Evolutionary conservation across 1,140 invertebrate species (phyloP).

Genomic region (Metopolophium dirhodum): DNA sequence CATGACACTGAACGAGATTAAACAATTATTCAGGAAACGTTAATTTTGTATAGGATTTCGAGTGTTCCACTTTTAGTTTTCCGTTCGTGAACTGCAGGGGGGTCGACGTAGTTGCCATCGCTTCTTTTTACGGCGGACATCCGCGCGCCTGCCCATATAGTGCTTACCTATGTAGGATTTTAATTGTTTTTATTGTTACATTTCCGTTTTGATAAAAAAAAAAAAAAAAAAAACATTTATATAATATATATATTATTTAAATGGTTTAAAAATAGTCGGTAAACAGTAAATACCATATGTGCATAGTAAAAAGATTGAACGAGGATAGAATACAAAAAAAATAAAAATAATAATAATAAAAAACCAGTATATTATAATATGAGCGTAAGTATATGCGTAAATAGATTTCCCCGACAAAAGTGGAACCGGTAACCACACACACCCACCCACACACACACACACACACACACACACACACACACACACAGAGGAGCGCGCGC

Average conservation of each 20-base stretch:
- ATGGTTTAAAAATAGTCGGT: not conserved
- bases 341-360: not conserved
- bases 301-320: not conserved
- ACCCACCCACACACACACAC: not conserved
- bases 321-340: not conserved
- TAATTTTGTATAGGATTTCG: not conserved
- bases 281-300: not conserved
- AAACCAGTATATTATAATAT: not conserved
- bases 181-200: constrained; percentile 22
- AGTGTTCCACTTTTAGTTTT: not conserved
- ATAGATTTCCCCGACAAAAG: constrained; percentile 30
- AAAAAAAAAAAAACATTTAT: not conserved
- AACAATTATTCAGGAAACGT: not conserved
- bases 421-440: not conserved
- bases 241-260: not conserved
- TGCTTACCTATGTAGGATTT: not conserved
- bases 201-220: not conserved
- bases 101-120: not conserved
- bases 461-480: no score
- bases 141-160: not conserved
- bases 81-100: not conserved
- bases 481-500: not conserved
- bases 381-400: not conserved
- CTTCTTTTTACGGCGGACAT: not conserved
- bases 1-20: not conserved